phyloP scores from a whole-genome alignment of 2,888 invertebrate species.

The Microdon myrmicae region DNA sequence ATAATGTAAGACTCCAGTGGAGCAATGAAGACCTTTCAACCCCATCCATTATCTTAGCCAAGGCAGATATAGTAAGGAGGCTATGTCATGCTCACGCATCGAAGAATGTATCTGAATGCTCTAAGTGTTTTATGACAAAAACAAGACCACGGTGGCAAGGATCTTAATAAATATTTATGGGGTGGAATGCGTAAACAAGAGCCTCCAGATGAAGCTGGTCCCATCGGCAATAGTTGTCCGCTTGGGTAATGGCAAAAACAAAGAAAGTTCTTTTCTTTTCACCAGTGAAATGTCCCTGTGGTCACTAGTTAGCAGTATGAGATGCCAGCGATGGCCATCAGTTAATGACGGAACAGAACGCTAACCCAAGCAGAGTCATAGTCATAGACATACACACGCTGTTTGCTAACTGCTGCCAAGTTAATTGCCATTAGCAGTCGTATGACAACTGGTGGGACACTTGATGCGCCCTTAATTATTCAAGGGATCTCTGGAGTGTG shows the following conservation, averaged over 20 bases:
- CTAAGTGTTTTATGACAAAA: conserved; percentile 50
- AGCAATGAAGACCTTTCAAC: conserved; percentile 45
- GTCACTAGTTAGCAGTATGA: conserved; percentile 16
- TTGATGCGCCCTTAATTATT: conserved; percentile 52
- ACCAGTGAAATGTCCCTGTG: conserved; percentile 28
- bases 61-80: conserved; percentile 21
- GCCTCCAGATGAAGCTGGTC: conserved; percentile 3
- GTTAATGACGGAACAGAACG: conserved; percentile 32
- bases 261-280: conserved; percentile 38
- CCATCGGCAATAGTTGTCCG: neutral
- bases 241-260: conserved; percentile 17
- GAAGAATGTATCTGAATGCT: conserved; percentile 23
- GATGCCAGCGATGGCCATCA: conserved; percentile 17
- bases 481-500: conserved; percentile 39
- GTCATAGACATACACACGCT: too few relatives aligned
- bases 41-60: conserved; percentile 43
- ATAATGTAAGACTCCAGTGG: conserved; percentile 17
- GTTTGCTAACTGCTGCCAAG: conserved; percentile 20
- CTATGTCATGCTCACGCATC: conserved; percentile 30
- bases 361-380: too few relatives aligned
- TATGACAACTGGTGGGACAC: conserved; percentile 47
- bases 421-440: conserved; percentile 49
- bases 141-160: conserved; percentile 40
- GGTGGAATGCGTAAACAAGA: conserved; percentile 50
- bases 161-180: conserved; percentile 52